Percentiles rank a stretch among this genome's conserved stretches.
Evolutionary conservation across 2,888 invertebrate genomes (phyloP).

Genomic region (Ecliptopera silaceata): DNA sequence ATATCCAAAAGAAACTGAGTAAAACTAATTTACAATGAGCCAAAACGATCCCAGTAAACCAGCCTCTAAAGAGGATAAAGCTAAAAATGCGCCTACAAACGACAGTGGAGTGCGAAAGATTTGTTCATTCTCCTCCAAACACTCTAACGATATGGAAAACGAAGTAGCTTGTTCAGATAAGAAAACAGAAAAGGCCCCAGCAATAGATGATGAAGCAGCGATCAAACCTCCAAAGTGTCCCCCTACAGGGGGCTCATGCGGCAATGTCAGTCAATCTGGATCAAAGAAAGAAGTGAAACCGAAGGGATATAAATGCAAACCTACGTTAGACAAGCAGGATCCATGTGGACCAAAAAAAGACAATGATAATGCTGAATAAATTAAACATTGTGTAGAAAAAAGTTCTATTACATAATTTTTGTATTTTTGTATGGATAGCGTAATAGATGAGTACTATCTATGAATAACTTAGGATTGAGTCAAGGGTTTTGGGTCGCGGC

Average conservation of each 20-base stretch:
- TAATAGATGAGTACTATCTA: too few species aligned
- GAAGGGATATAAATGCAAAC: slow-evolving; percentile 13
- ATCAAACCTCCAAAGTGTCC: slow-evolving; percentile 22
- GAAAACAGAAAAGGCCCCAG: slow-evolving; percentile 4
- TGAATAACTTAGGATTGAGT: too few species aligned
- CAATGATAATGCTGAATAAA: neutral
- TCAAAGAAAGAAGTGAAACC: slow-evolving; percentile 3
- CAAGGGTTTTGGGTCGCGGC: too few species aligned
- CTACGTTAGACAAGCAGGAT: slow-evolving; percentile 3
- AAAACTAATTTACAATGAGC: neutral
- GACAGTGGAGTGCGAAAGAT: neutral
- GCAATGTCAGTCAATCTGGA: neutral
- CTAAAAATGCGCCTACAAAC: neutral
- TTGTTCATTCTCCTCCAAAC: neutral
- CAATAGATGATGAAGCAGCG: slow-evolving; percentile 4
- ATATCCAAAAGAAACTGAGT: neutral
- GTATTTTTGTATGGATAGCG: too few species aligned
- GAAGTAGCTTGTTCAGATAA: slow-evolving; percentile 1
- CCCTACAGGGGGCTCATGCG: neutral
- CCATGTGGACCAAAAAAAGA: slow-evolving; percentile 16
- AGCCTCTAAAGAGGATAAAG: neutral
- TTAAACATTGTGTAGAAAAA: neutral
- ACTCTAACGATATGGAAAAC: neutral
- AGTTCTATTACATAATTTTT: neutral
- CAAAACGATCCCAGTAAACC: neutral